Evolutionary conservation across 2,113 vertebrate genomes (phyloP), one percentile per base, ranked within the genome.

Genomic region (Dendrocopos noguchii): DNA sequence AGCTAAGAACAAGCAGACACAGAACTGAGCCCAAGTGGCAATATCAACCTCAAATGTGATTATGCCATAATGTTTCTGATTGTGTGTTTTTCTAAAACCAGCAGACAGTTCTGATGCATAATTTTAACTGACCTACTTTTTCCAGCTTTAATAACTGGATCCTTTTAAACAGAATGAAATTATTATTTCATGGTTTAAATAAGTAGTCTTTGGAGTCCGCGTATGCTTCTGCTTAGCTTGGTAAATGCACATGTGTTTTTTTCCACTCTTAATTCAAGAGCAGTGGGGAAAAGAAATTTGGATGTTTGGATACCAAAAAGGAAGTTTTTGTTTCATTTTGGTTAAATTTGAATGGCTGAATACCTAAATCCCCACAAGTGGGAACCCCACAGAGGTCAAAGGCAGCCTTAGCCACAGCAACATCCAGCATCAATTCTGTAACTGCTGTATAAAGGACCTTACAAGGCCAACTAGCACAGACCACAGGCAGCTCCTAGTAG

Each of bases 81-180:
- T 56, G 5, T 61, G 15, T 66, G 29, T 84, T 81, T 60, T 80
- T 71, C 21, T 76, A 75, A 92, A 86, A 75, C 10, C 20, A 72
- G 28, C 29, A 80, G 47, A 47, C 33, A 83, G 39, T 74, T 88
- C 20, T 76, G 2, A 1, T 75, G 14, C 8, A 27, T 61, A 76
- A 12, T 65, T 79, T 18, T 65, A 88, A 65, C 7, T 68, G 50
- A 24, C 7, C 2, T 29, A 1, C 0, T 42, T 76, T 71, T 80
- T 47, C 28, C 47, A 86, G 34, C 34, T 83, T 78, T 63, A 86
- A 22, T 71, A 84, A 72, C 22, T 65, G 39, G 2, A 34, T 86
- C 18, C 39, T 82, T 95, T 65, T 42, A 84, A 88, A 88, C 18
- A 86, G 90, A 95, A 73, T 52, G 16, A 72, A 66, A 31, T 80